These are phyloP conservation scores for Poecilus cupreus DNA, from an alignment of 2,888 invertebrate genomes.

Conservation along the genomic window DNA sequence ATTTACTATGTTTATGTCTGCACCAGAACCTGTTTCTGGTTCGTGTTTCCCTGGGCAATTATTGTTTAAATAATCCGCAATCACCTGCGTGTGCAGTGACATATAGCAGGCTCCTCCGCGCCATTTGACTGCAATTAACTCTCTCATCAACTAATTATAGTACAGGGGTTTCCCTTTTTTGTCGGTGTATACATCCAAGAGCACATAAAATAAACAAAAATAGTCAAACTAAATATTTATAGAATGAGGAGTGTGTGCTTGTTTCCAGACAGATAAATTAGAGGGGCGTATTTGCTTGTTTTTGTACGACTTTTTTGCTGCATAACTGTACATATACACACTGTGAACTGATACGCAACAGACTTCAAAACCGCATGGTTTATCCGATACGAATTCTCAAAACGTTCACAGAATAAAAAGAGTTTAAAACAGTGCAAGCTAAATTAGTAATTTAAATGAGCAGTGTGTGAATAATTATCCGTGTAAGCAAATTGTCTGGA, in stretches of 20 bases:
- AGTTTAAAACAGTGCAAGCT: neutral
- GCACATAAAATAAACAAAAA: slow-evolving; percentile 57
- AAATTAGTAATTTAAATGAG: slow-evolving; percentile 40
- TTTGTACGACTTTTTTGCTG: slow-evolving; percentile 49
- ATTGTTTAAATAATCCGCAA: neutral
- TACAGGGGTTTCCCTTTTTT: slow-evolving; percentile 41
- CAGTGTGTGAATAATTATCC: slow-evolving; percentile 19
- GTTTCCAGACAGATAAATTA: slow-evolving; percentile 59
- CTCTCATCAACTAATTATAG: slow-evolving; percentile 46
- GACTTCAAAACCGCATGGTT: slow-evolving; percentile 2
- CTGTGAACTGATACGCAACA: slow-evolving; percentile 25
- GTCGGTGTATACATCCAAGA: slow-evolving; percentile 28
- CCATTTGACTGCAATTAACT: slow-evolving; percentile 19
- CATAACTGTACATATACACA: slow-evolving; percentile 32
- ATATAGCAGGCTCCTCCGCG: neutral
- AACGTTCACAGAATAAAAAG: neutral
- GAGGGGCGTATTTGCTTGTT: slow-evolving; percentile 54
- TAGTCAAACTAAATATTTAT: slow-evolving; percentile 57
- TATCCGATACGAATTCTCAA: neutral
- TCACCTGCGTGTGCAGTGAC: neutral
- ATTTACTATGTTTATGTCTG: no score
- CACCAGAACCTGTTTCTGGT: neutral
- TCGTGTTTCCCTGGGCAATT: neutral
- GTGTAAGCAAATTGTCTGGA: slow-evolving; percentile 32
- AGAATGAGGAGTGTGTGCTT: slow-evolving; percentile 53